A percentile compares a stretch with the other conserved stretches of the same genome.
Conservation (phyloP, 2,888 invertebrate species). For the Diplazon laetatorius region DNA sequence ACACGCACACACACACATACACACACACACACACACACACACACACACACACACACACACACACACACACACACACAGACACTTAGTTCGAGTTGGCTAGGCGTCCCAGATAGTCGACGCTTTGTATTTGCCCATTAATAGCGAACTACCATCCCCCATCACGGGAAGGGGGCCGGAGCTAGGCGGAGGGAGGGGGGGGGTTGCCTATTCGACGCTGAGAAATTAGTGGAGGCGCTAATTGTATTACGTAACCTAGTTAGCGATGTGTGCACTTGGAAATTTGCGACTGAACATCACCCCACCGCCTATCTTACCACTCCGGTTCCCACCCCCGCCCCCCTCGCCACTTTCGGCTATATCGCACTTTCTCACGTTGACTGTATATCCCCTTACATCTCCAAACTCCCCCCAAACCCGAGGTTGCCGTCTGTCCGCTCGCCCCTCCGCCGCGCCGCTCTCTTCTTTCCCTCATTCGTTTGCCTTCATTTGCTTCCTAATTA, state of each 20-base stretch:
- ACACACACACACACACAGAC: neutral
- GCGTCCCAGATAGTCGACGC: slow-evolving; percentile 62
- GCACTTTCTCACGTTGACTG: slow-evolving; percentile 23
- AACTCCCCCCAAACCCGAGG: slow-evolving; percentile 17
- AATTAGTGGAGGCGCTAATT: slow-evolving; percentile 80
- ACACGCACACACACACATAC: neutral
- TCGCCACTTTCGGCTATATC: slow-evolving; percentile 36
- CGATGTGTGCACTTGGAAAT: slow-evolving; percentile 76
- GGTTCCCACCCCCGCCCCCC: slow-evolving; percentile 45
- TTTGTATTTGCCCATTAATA: slow-evolving; percentile 67
- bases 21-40: neutral
- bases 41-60: neutral
- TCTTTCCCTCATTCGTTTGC: slow-evolving; percentile 34
- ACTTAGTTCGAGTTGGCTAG: slow-evolving; percentile 53
- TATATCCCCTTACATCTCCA: slow-evolving; percentile 13
- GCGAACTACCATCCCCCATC: slow-evolving; percentile 77
- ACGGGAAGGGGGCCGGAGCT: too few species aligned
- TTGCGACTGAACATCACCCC: slow-evolving; percentile 62
- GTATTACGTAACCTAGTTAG: slow-evolving; percentile 79
- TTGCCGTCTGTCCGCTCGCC: too few species aligned
- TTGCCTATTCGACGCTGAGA: slow-evolving; percentile 77
- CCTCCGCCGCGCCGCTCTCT: too few species aligned
- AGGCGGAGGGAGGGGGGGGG: too few species aligned
- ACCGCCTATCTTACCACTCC: slow-evolving; percentile 35
- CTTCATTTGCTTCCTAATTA: slow-evolving; percentile 41